These are phyloP conservation scores for Anser cygnoides DNA, from an alignment of 2,113 vertebrate species.

Conservation along the genomic window DNA sequence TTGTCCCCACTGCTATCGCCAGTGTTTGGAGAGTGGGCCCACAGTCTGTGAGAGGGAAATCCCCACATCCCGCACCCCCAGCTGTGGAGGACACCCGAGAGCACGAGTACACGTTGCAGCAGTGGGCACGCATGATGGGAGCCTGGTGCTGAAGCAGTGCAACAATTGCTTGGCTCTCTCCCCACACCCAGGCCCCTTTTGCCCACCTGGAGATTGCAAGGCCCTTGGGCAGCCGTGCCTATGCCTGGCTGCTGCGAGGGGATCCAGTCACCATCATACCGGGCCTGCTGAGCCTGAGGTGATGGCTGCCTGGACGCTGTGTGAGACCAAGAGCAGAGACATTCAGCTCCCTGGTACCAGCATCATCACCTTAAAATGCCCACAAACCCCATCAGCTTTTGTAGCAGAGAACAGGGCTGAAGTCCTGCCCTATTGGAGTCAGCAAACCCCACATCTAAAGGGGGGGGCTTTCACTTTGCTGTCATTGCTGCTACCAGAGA, in stretches of 20 bases:
- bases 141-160: not conserved
- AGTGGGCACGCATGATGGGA: not conserved
- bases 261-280: not conserved
- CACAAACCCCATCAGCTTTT: not conserved
- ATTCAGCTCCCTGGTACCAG: not conserved
- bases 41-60: not conserved
- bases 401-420: not conserved
- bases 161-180: not conserved
- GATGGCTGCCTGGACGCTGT: not conserved
- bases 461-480: not conserved
- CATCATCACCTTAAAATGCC: not conserved
- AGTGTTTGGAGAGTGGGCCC: not conserved
- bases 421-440: not conserved
- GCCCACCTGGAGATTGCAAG: not conserved
- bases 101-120: not conserved
- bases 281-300: not conserved
- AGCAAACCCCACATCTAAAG: not conserved
- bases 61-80: fast-evolving
- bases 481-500: not conserved
- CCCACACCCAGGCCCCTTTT: too few relatives aligned
- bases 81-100: not conserved
- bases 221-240: not conserved
- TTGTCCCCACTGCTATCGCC: not conserved
- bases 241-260: not conserved
- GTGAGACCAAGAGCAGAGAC: not conserved